Percentiles rank a stretch among this genome's conserved stretches.
phyloP scores from a whole-genome alignment of 2,113 vertebrate genomes.

The Strix uralensis region DNA sequence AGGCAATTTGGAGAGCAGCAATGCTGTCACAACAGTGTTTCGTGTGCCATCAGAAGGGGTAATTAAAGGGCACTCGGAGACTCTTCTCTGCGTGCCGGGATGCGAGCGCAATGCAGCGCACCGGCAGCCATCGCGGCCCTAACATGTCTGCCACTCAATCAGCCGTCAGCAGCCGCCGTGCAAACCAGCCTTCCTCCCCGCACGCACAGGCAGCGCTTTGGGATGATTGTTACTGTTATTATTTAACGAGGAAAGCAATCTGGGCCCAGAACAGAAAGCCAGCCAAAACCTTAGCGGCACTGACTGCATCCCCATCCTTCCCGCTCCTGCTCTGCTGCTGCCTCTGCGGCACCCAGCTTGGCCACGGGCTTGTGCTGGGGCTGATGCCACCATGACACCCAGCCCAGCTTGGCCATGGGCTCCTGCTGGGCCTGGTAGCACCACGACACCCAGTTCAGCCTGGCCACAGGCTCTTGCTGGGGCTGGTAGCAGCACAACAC shows the following conservation, averaged over 20 bases:
- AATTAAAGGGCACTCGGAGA: conserved; percentile 63
- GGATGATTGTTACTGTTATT: accelerated
- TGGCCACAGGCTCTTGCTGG: accelerated
- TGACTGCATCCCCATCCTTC: neutral
- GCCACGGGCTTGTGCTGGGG: accelerated
- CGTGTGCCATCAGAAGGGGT: conserved; percentile 35
- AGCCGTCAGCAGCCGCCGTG: neutral
- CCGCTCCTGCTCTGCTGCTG: neutral
- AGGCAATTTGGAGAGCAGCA: conserved; percentile 47
- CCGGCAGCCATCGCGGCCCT: neutral
- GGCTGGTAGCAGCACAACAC: neutral
- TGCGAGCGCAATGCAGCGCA: neutral
- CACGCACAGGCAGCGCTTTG: neutral
- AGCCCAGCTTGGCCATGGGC: neutral
- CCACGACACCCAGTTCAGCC: neutral
- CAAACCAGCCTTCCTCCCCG: neutral
- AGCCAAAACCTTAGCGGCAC: accelerated
- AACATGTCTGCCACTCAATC: neutral
- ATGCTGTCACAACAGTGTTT: conserved; percentile 51
- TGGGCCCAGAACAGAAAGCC: neutral
- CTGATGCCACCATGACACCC: neutral
- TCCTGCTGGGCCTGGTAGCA: neutral
- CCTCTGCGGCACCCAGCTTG: neutral
- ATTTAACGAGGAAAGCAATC: neutral
- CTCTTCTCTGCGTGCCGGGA: neutral